Conservation (phyloP, 2,797 vertebrate species). For the Rhabdomys pumilio region DNA sequence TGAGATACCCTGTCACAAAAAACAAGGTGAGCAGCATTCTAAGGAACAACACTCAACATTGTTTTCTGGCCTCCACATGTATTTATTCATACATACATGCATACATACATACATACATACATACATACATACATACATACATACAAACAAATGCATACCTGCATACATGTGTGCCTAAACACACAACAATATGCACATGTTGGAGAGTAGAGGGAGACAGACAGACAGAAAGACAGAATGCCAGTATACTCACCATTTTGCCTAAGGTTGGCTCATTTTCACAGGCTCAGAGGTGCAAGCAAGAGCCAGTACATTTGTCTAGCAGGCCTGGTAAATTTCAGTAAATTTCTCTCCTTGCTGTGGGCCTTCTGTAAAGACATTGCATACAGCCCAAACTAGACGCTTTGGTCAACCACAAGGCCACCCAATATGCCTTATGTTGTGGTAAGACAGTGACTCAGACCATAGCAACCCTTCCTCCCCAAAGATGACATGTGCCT, state of each 20-base stretch:
- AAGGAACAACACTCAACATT: neutral
- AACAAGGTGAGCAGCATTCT: neutral
- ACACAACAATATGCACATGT: neutral
- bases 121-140: neutral
- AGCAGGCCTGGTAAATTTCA: no score
- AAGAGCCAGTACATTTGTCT: fast-evolving
- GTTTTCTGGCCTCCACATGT: neutral
- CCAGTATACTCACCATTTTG: neutral
- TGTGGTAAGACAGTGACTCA: neutral
- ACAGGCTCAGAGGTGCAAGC: neutral
- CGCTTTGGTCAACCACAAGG: neutral
- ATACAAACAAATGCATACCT: neutral
- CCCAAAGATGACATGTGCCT: neutral
- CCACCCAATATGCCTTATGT: neutral
- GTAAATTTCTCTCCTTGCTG: neutral
- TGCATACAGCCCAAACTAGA: neutral
- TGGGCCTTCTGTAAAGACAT: neutral
- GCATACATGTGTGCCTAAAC: neutral
- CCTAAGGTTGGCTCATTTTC: neutral
- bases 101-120: neutral
- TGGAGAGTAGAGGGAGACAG: neutral
- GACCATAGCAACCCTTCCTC: neutral
- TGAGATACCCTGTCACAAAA: neutral
- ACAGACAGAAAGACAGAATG: neutral
- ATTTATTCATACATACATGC: no score